A percentile compares a stretch with the other conserved stretches of the same genome.
Conservation (phyloP, 2,888 invertebrate genomes). For the Eupithecia abbreviata region DNA sequence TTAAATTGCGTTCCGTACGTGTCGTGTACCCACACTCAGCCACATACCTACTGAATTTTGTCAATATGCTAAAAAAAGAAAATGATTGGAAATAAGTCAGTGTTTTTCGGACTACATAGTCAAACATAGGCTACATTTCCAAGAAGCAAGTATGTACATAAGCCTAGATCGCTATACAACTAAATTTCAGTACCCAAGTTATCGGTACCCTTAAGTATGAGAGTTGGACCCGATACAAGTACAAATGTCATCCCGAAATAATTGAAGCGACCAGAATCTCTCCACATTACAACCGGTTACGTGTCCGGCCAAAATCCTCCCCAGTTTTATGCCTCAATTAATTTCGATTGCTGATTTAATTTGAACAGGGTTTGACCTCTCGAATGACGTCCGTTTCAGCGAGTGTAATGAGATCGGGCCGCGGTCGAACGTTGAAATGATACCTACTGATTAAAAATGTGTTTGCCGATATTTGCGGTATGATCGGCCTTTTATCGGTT, state of each 20-base stretch:
- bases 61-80: neutral
- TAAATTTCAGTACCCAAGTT: too few species aligned
- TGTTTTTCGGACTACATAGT: neutral
- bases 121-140: too few species aligned
- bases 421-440: conserved; percentile 48
- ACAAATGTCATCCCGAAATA: conserved; percentile 38
- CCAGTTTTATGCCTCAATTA: conserved; percentile 64
- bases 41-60: neutral
- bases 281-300: conserved; percentile 50
- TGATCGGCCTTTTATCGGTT: conserved; percentile 22
- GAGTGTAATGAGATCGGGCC: conserved; percentile 56
- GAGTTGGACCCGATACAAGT: conserved; percentile 16
- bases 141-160: too few species aligned
- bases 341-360: conserved; percentile 64
- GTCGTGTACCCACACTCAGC: neutral
- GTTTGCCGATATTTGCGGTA: conserved; percentile 36
- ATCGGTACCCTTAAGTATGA: too few species aligned
- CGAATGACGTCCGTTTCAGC: conserved; percentile 54
- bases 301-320: conserved; percentile 44
- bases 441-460: conserved; percentile 49
- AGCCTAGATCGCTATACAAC: too few species aligned
- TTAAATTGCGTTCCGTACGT: neutral
- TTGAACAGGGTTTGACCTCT: conserved; percentile 62
- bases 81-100: neutral
- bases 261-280: conserved; percentile 40